A percentile compares a stretch with the other conserved stretches of the same genome.
Conservation (phyloP, 1,140 invertebrate genomes). For the Neuroterus valhalla region DNA sequence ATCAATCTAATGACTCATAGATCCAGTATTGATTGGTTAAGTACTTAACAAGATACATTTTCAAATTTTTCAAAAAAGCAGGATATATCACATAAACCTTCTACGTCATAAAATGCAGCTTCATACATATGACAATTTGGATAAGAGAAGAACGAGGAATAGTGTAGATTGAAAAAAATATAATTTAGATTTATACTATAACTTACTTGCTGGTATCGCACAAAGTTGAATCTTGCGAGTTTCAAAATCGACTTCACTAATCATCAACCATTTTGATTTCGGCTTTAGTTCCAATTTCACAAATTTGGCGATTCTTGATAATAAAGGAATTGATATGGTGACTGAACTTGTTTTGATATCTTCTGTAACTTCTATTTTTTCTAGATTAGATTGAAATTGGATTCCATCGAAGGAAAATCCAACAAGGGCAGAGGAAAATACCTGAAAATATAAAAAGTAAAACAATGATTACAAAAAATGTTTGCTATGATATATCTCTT, state of each 20-base stretch:
- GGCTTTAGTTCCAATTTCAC: slow-evolving; percentile 87
- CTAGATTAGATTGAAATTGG: slow-evolving; percentile 79
- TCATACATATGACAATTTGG: no score
- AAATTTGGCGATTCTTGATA: slow-evolving; percentile 84
- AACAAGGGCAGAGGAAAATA: slow-evolving; percentile 82
- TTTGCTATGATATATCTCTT: no score
- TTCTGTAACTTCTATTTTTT: slow-evolving; percentile 64
- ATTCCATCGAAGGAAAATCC: slow-evolving; percentile 88
- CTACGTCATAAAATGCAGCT: no score
- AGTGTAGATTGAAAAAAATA: no score
- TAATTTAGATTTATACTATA: no score
- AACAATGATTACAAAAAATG: background rate
- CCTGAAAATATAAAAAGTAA: slow-evolving; percentile 71
- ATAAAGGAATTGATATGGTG: slow-evolving; percentile 82
- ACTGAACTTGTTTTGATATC: slow-evolving; percentile 81
- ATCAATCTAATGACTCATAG: no score
- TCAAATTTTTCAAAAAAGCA: no score
- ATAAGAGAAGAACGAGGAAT: no score
- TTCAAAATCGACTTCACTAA: slow-evolving; percentile 90
- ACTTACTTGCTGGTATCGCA: slow-evolving; percentile 18
- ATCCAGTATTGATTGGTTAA: no score
- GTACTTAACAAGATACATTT: no score
- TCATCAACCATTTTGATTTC: slow-evolving; percentile 89
- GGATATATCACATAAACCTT: no score
- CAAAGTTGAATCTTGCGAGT: slow-evolving; percentile 77